Conservation (phyloP, 2,113 vertebrate species). For the Sceloporus tristichus region DNA sequence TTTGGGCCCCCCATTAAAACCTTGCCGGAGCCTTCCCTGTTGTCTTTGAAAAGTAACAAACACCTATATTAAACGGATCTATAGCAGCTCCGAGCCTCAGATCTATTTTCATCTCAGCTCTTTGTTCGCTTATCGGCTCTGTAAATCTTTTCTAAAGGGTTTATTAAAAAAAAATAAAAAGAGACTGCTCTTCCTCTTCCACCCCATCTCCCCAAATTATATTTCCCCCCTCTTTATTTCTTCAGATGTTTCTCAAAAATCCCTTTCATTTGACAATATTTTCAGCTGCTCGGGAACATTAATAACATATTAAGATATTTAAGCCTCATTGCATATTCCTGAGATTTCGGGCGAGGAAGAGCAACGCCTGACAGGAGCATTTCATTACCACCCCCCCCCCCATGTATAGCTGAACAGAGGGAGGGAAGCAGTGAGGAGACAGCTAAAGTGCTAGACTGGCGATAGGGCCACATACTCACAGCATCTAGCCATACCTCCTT, state of each 20-base stretch:
- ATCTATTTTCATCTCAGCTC: slow-evolving; percentile 63
- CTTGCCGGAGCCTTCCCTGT: background rate
- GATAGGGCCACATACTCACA: background rate
- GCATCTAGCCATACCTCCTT: background rate
- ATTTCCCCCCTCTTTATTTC: background rate
- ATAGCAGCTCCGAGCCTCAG: slow-evolving; percentile 40
- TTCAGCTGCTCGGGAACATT: slow-evolving; percentile 22
- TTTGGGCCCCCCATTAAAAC: background rate
- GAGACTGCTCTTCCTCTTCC: background rate
- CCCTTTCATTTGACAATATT: slow-evolving; percentile 30
- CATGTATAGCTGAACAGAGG: background rate
- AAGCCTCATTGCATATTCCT: slow-evolving; percentile 17
- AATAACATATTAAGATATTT: slow-evolving; percentile 22
- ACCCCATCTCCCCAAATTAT: background rate
- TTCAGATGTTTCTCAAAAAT: slow-evolving; percentile 27
- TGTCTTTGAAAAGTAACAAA: slow-evolving; percentile 43
- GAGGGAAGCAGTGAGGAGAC: background rate
- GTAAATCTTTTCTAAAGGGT: slow-evolving; percentile 50
- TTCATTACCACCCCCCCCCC: background rate
- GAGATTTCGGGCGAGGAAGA: background rate
- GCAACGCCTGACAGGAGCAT: background rate
- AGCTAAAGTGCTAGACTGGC: background rate
- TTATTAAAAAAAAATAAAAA: background rate
- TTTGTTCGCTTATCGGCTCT: slow-evolving; percentile 64
- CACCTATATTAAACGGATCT: slow-evolving; percentile 25